A percentile compares a stretch with the other conserved stretches of the same genome.
Evolutionary conservation across 2,888 invertebrate species (phyloP).

Genomic region (Hirtodrosophila histrioides): DNA sequence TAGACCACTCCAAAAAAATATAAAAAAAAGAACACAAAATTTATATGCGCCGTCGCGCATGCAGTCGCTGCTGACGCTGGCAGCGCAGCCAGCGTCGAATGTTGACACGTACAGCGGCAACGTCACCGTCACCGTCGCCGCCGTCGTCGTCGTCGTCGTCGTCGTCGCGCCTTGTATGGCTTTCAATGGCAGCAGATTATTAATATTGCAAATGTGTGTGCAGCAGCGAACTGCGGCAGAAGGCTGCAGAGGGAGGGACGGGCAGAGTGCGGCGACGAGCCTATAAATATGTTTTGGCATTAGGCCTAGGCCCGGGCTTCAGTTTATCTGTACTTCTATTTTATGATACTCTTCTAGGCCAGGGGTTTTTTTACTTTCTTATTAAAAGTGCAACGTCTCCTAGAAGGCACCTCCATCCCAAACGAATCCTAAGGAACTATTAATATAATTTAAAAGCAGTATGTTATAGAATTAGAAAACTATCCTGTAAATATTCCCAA

Average conservation of each 20-base stretch:
- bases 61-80: constrained; percentile 55
- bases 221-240: constrained; percentile 1
- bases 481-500: too few relatives aligned
- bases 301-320: constrained; percentile 61
- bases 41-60: constrained; percentile 79
- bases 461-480: too few relatives aligned
- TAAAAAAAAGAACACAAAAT: constrained; percentile 70
- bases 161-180: constrained; percentile 77
- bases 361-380: constrained; percentile 18
- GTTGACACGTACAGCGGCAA: constrained; percentile 70
- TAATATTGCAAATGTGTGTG: constrained; percentile 73
- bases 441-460: too few relatives aligned
- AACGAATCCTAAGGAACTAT: too few relatives aligned
- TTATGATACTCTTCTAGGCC: constrained; percentile 1
- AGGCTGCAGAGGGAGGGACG: background rate
- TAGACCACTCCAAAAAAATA: constrained; percentile 69
- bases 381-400: background rate
- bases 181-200: constrained; percentile 79
- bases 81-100: constrained; percentile 66
- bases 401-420: too few relatives aligned
- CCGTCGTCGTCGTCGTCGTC: constrained; percentile 23
- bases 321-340: constrained; percentile 29
- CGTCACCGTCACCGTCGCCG: constrained; percentile 5
- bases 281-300: constrained; percentile 73
- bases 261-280: constrained; percentile 15